phyloP scores from a whole-genome alignment of 2,888 invertebrate species.

The Sepiola atlantica region DNA sequence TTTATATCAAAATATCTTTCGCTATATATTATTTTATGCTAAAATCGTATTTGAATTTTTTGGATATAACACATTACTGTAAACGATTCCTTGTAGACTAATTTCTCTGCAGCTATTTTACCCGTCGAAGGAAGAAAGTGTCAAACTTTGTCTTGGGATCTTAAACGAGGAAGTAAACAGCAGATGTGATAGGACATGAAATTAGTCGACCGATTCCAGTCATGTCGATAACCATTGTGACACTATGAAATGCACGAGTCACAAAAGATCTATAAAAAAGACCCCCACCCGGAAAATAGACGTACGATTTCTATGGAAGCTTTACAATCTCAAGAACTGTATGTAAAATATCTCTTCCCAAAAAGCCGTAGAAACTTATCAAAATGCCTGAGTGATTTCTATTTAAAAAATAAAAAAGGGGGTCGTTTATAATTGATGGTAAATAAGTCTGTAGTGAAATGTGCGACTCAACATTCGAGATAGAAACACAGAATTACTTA shows the following conservation, averaged over 20 bases:
- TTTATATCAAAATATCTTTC: no score
- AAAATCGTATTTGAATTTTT: no score
- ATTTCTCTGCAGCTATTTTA: no score
- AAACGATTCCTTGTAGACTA: no score
- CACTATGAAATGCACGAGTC: not conserved
- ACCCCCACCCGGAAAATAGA: not conserved
- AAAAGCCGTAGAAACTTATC: not conserved
- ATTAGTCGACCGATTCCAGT: no score
- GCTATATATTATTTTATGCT: no score
- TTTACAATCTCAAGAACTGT: not conserved
- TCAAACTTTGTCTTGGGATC: no score
- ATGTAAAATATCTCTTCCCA: not conserved
- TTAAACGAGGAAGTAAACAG: no score
- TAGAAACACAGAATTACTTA: not conserved
- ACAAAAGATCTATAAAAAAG: not conserved
- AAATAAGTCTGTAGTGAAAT: not conserved
- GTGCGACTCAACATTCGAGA: not conserved
- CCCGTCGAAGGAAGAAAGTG: no score
- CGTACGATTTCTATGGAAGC: not conserved
- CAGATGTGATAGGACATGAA: no score
- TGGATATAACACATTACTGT: no score
- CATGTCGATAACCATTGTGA: no score
- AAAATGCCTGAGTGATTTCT: not conserved
- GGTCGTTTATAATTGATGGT: not conserved
- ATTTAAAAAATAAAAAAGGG: not conserved